Percentiles rank a stretch among this genome's conserved stretches.
phyloP scores from a whole-genome alignment of 2,797 vertebrate genomes.

The Leptodactylus fallax region DNA sequence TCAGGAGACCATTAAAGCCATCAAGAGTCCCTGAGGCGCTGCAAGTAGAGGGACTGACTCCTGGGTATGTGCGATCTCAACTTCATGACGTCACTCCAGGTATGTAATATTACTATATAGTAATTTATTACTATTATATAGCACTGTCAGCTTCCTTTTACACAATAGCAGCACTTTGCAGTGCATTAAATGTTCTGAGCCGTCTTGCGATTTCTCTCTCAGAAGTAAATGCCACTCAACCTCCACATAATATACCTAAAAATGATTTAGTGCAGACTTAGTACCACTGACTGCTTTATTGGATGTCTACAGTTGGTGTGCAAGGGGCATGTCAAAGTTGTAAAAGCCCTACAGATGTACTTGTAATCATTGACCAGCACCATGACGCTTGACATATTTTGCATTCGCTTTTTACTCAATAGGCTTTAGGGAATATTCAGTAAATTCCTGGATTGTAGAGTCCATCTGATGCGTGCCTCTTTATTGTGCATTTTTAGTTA shows the following conservation, averaged over 20 bases:
- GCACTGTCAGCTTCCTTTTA: too few relatives aligned
- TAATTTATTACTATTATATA: too few relatives aligned
- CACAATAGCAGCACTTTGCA: too few relatives aligned
- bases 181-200: too few relatives aligned
- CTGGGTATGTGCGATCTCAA: too few relatives aligned
- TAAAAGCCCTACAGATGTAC: conserved; percentile 48
- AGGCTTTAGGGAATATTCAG: conserved; percentile 24
- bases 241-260: not conserved
- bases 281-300: conserved; percentile 21
- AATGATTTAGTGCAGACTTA: not conserved
- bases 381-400: conserved; percentile 25
- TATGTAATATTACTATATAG: too few relatives aligned
- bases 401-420: conserved; percentile 29
- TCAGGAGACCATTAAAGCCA: too few relatives aligned
- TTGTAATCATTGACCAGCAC: conserved; percentile 40
- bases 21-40: too few relatives aligned
- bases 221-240: not conserved
- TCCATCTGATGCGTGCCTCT: not conserved
- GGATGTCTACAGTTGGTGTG: conserved; percentile 20
- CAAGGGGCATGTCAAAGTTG: conserved; percentile 36
- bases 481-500: not conserved
- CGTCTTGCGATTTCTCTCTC: not conserved
- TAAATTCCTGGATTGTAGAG: conserved; percentile 11
- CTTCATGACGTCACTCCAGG: too few relatives aligned
- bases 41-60: too few relatives aligned